Evolutionary conservation across 1,140 invertebrate species (phyloP).

Genomic region (Tigriopus japonicus): DNA sequence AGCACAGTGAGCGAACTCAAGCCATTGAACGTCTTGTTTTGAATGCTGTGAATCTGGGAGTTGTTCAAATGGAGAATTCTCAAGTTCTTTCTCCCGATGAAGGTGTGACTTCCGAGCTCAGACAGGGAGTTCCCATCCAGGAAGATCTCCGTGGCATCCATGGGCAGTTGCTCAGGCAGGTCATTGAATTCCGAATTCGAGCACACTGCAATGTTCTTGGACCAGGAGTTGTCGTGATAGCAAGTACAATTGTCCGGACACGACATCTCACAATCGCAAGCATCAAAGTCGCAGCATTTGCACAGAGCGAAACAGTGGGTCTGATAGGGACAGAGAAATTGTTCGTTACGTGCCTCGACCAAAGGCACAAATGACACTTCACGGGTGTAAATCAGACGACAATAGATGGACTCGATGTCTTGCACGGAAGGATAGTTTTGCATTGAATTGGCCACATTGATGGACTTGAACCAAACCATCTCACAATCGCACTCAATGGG

Average conservation of each 20-base stretch:
- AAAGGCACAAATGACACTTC: constrained; percentile 58
- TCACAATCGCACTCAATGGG: constrained; percentile 76
- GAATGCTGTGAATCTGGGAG: constrained; percentile 61
- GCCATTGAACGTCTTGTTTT: constrained; percentile 79
- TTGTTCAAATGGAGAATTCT: constrained; percentile 62
- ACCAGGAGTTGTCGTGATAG: constrained; percentile 64
- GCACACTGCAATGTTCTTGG: constrained; percentile 77
- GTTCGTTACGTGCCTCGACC: constrained; percentile 58
- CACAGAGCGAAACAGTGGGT: constrained; percentile 79
- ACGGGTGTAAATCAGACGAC: constrained; percentile 64
- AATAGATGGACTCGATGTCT: constrained; percentile 76
- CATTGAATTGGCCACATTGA: constrained; percentile 52
- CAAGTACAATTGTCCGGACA: constrained; percentile 26
- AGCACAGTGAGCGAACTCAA: constrained; percentile 55
- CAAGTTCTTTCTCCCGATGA: constrained; percentile 79
- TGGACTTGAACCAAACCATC: constrained; percentile 73
- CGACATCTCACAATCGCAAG: constrained; percentile 54
- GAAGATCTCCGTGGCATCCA: constrained; percentile 81
- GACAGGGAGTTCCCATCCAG: constrained; percentile 70
- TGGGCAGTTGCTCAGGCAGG: constrained; percentile 64
- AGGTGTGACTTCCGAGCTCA: constrained; percentile 64
- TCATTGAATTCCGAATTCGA: constrained; percentile 48
- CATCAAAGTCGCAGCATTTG: constrained; percentile 84
- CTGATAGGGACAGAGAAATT: constrained; percentile 78
- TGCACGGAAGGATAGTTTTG: constrained; percentile 69